Conservation (phyloP, 23 tunicate species). For the Trididemnum miniatum region DNA sequence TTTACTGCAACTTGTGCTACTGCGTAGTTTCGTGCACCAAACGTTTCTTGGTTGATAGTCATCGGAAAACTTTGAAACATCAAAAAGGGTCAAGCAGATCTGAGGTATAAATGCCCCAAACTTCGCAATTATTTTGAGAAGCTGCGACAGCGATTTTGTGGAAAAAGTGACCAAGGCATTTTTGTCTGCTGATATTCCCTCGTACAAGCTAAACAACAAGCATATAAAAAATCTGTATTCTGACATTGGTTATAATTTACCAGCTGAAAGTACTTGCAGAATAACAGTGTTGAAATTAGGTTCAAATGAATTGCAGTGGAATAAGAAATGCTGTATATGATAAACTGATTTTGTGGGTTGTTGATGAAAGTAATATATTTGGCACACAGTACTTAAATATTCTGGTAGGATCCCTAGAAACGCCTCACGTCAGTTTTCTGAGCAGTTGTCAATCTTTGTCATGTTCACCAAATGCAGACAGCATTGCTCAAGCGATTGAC, state of each 20-base stretch:
- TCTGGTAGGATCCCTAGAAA: background rate
- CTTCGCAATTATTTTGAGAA: background rate
- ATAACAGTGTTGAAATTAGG: background rate
- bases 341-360: slow-evolving; percentile 22
- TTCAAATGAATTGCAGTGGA: background rate
- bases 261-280: slow-evolving; percentile 16
- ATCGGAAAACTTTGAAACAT: slow-evolving; percentile 1
- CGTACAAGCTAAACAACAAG: background rate
- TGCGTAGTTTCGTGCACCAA: background rate
- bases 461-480: background rate
- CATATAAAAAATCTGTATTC: background rate
- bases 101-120: background rate
- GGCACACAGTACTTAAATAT: slow-evolving; percentile 3
- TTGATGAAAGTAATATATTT: slow-evolving; percentile 5
- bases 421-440: background rate
- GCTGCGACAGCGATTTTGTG: background rate
- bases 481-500: slow-evolving; percentile 9
- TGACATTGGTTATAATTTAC: slow-evolving; percentile 8
- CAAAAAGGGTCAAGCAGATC: slow-evolving; percentile 5
- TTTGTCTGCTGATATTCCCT: background rate
- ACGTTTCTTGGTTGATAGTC: background rate
- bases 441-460: background rate
- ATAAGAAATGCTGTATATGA: slow-evolving; percentile 1
- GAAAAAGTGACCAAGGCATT: slow-evolving; percentile 25
- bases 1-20: slow-evolving; percentile 13